Evolutionary conservation across 2,113 vertebrate species (phyloP), one percentile per base, ranked within the genome.

Genomic region (Synodontis membranacea): DNA sequence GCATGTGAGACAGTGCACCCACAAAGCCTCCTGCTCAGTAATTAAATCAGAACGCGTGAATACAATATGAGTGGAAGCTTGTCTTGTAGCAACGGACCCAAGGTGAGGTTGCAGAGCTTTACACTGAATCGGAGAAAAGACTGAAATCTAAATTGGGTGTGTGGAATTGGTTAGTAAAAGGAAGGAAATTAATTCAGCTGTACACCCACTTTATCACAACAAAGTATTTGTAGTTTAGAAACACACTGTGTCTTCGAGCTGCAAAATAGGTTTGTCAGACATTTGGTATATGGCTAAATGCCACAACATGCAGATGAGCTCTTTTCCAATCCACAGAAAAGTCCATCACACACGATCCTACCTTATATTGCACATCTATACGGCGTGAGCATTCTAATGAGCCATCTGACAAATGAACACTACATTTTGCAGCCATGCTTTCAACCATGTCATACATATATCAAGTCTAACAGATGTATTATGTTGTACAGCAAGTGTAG

Each of bases 291-390:
- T 52, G 7, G 25, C 19, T 52, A 79, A 76, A 64, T 42, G 56
- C 46, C 44, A 79, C 58, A 68, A 80, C 19, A 64, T 37, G 74
- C 58, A 52, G 39, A 72, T 72, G 34, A 70, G 82, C 12, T 83
- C 19, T 28, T 70, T 52, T 42, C 6, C 46, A 52, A 70, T 28
- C 1, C n/a, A 25, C 44, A 83, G 76, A 80, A 25, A 80, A 8
- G 34, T 28, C 52, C 34, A 28, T 7, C 10, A 3, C 34, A 37
- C 31, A 80, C 31, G 12, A 34, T 21, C 31, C 7, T 11, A 37
- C 52, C 31, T 58, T 39, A 37, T 11, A 23, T 0, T 23, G 10
- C 52, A 37, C 34, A 78, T 5, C 39, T 12, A n/a, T 31, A 7
- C 21, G 48, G 34, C 28, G 34, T 23, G 10, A 48, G 37, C 8